Evolutionary conservation across 1,140 invertebrate genomes (phyloP).

Genomic region (Calosoma granatense): DNA sequence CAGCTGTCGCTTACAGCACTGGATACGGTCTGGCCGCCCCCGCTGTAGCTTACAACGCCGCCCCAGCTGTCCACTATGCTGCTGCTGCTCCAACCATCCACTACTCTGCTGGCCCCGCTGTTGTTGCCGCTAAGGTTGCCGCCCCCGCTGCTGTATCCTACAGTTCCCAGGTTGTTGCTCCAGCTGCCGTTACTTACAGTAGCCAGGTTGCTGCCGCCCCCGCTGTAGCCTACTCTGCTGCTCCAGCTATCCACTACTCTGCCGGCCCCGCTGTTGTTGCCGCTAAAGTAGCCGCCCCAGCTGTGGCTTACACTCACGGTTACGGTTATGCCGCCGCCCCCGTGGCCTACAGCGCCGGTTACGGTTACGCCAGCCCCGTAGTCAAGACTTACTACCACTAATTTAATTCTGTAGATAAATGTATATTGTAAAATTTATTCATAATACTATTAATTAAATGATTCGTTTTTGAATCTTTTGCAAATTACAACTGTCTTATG

Average conservation of each 20-base stretch:
- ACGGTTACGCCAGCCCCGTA: slow-evolving; percentile 43
- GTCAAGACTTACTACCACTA: slow-evolving; percentile 32
- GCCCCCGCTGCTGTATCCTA: slow-evolving; percentile 16
- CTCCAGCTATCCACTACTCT: slow-evolving; percentile 27
- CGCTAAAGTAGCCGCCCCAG: neutral
- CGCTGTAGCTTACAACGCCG: slow-evolving; percentile 26
- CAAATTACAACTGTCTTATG: too few relatives aligned
- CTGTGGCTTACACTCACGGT: slow-evolving; percentile 22
- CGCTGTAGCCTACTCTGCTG: slow-evolving; percentile 20
- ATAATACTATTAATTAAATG: neutral
- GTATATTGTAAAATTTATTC: slow-evolving; percentile 34
- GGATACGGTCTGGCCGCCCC: slow-evolving; percentile 21
- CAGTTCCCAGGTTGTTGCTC: slow-evolving; percentile 20
- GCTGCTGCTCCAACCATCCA: slow-evolving; percentile 27
- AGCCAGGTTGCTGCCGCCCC: neutral
- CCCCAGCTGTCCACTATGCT: slow-evolving; percentile 21
- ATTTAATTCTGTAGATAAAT: neutral
- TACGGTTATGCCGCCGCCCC: slow-evolving; percentile 34
- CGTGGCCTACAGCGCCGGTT: slow-evolving; percentile 40
- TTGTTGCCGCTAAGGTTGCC: slow-evolving; percentile 20
- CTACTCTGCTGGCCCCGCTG: slow-evolving; percentile 19
- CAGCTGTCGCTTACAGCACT: slow-evolving; percentile 20
- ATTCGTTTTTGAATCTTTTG: neutral
- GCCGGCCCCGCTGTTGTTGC: slow-evolving; percentile 16
- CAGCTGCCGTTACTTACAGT: slow-evolving; percentile 16